Conservation (phyloP, 2,888 invertebrate species). For the Bellardia pandia region DNA sequence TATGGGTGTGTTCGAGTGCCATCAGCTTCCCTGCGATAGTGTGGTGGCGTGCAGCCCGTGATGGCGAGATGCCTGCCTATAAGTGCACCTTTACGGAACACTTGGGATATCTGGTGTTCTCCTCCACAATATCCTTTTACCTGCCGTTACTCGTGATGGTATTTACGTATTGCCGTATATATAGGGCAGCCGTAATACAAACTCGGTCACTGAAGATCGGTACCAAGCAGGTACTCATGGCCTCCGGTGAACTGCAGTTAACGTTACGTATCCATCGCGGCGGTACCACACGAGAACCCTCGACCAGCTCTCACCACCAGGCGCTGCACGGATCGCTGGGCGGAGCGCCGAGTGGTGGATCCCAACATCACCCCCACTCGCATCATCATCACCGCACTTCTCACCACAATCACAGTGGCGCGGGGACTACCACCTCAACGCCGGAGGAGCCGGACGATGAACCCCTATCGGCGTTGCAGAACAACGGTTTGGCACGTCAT, state of each 20-base stretch:
- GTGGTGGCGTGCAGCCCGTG: slow-evolving; percentile 96
- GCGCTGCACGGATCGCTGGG: slow-evolving; percentile 80
- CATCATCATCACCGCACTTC: slow-evolving; percentile 81
- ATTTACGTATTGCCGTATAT: slow-evolving; percentile 98
- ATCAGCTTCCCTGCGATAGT: slow-evolving; percentile 99
- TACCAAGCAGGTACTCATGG: slow-evolving; percentile 94
- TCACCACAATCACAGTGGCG: slow-evolving; percentile 81
- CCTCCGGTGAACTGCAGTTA: slow-evolving; percentile 93
- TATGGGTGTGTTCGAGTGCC: slow-evolving; percentile 98
- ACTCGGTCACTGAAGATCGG: slow-evolving; percentile 95
- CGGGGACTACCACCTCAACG: slow-evolving; percentile 86
- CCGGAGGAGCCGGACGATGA: slow-evolving; percentile 88
- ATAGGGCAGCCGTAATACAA: slow-evolving; percentile 96
- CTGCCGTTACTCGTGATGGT: slow-evolving; percentile 98
- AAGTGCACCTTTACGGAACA: slow-evolving; percentile 99
- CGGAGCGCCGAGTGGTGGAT: slow-evolving; percentile 73
- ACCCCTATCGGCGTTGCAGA: slow-evolving; percentile 90
- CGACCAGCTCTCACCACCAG: slow-evolving; percentile 77
- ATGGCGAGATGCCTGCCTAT: slow-evolving; percentile 91
- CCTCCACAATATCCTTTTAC: slow-evolving; percentile 98
- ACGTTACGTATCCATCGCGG: slow-evolving; percentile 97
- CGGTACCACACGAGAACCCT: slow-evolving; percentile 89
- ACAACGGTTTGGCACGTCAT: slow-evolving; percentile 90
- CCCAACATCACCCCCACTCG: slow-evolving; percentile 80
- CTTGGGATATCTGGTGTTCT: slow-evolving; percentile 97